These are phyloP conservation scores for Cynocephalus volans DNA, from an alignment of 2,113 vertebrate species.

Conservation along the genomic window DNA sequence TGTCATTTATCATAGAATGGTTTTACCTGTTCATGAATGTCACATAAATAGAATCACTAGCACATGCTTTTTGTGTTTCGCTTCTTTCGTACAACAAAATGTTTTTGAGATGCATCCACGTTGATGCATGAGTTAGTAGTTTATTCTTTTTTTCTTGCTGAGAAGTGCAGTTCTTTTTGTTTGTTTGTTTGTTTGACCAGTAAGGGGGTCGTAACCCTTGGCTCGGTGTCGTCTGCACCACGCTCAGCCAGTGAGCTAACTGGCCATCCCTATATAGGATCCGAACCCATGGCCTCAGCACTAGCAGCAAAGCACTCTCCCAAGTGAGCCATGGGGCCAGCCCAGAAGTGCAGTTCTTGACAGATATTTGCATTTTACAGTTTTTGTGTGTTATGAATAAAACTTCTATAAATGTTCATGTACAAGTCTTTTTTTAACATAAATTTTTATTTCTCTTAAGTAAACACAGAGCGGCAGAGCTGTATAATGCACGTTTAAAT, in stretches of 20 bases:
- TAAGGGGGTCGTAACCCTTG: no score
- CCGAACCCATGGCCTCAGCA: no score
- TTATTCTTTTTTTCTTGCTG: no score
- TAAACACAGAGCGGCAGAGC: background rate
- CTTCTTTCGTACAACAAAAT: background rate
- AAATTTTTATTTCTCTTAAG: background rate
- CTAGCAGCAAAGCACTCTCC: no score
- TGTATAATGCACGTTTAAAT: no score
- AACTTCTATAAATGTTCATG: background rate
- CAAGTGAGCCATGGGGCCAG: no score
- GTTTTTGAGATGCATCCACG: background rate
- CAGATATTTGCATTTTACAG: background rate
- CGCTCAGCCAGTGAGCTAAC: no score
- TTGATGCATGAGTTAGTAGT: background rate
- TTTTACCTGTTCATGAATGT: no score
- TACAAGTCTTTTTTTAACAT: background rate
- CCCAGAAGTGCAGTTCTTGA: background rate
- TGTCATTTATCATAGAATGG: background rate
- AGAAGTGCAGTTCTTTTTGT: background rate
- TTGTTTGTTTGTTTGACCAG: no score
- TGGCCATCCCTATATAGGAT: no score
- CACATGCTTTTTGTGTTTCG: no score
- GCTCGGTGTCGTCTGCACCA: no score
- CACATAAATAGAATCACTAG: accelerated
- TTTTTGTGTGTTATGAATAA: background rate